Conservation (phyloP, 2,797 vertebrate species). For the Varecia variegata region DNA sequence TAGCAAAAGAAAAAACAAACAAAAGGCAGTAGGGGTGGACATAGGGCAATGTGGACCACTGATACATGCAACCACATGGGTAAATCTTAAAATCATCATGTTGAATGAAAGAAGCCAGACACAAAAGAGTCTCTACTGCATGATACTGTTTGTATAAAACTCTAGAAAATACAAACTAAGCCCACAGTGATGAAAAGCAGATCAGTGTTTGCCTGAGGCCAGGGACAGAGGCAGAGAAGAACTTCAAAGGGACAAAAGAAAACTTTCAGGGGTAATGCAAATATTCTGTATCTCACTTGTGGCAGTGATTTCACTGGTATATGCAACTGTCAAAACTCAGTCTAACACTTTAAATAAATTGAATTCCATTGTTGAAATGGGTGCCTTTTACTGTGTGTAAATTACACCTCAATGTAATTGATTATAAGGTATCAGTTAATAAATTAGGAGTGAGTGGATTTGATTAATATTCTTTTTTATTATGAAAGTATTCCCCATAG, state of each 20-base stretch:
- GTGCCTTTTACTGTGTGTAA: not conserved
- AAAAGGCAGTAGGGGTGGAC: not conserved
- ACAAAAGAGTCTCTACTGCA: not conserved
- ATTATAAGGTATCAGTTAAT: not conserved
- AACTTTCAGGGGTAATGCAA: not conserved
- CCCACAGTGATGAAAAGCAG: not conserved
- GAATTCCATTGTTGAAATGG: not conserved
- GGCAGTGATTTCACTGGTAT: not conserved
- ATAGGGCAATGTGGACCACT: not conserved
- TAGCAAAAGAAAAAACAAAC: not conserved
- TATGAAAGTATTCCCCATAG: not conserved
- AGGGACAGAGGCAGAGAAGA: not conserved
- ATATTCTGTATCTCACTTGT: not conserved
- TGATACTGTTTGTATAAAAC: not conserved
- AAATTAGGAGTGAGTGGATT: not conserved
- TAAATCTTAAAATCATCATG: not conserved
- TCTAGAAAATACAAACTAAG: slow-evolving; percentile 19
- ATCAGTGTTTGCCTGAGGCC: not conserved
- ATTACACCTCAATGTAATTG: not conserved
- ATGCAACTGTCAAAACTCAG: not conserved
- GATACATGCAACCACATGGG: not conserved
- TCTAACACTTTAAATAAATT: not conserved
- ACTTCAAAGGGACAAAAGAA: not conserved
- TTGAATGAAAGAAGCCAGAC: not conserved
- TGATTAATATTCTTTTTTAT: not conserved